Evolutionary conservation across 2,113 vertebrate genomes (phyloP).

Genomic region (Clarias batrachus): DNA sequence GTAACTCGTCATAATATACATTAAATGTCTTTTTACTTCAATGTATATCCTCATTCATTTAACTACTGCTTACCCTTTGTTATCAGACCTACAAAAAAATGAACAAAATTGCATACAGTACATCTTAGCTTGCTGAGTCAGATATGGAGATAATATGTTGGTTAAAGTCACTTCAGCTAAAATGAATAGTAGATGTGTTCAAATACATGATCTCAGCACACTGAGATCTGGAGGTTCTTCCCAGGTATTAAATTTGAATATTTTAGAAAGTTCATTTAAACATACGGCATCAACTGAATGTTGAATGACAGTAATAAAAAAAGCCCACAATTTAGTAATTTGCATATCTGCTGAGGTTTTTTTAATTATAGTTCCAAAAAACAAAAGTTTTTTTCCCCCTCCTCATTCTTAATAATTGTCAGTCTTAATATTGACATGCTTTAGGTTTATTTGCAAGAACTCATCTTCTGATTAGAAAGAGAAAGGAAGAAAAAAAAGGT

Average conservation of each 20-base stretch:
- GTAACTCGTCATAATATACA: slow-evolving; percentile 15
- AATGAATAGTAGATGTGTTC: neutral
- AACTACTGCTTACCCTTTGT: slow-evolving; percentile 27
- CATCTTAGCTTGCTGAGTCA: neutral
- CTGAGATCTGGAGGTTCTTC: neutral
- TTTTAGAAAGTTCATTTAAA: slow-evolving; percentile 4
- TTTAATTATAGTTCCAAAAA: neutral
- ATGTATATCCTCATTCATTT: slow-evolving; percentile 18
- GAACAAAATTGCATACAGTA: neutral
- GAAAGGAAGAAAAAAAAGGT: neutral
- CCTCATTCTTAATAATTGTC: neutral
- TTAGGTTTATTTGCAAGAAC: neutral
- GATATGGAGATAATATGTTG: neutral
- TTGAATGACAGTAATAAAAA: neutral
- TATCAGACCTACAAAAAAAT: slow-evolving; percentile 5
- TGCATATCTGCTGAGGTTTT: neutral
- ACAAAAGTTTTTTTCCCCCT: neutral
- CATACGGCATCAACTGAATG: neutral
- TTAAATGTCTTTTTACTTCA: slow-evolving; percentile 17
- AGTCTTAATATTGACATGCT: neutral
- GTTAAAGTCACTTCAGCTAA: neutral
- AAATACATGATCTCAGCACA: neutral
- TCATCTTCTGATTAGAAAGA: neutral
- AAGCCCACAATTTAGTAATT: neutral
- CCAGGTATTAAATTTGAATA: neutral